Base-by-base conservation (phyloP, 2,888 invertebrate species). In the Callimorpha dominula region DNA sequence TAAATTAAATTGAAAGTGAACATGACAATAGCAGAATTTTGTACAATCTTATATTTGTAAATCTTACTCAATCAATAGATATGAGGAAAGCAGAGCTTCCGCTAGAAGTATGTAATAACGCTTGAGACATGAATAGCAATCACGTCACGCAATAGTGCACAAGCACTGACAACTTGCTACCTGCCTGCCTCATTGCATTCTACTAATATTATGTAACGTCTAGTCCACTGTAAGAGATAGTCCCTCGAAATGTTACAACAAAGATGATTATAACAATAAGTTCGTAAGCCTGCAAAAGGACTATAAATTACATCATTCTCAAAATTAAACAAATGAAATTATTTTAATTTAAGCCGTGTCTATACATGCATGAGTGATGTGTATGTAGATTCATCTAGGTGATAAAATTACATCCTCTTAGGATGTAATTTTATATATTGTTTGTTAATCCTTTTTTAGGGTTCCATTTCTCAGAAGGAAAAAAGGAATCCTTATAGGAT, bases 121-220 rank as follows among this genome's bases (percentile, higher is more conserved):
- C 75, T 78, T 81, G 78, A 79, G 84, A 75, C 81, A 78, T 83
- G 84, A 79, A 82, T 81, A 79, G 81, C 81, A 82, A 81, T 82
- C 78, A 68, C 74, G 75, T 82, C 84, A 83, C 78, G 80, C 80
- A 83, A 78, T 77, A 82, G 73, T 83, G 78, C 82, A 81, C 75
- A 75, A 81, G 75, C 73, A 74, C 74, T 81, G 76, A 76, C 75
- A 73, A 74, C 76, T 76, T 73, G 72, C 75, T 46, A 77, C 43
- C 20, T 31, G 31, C 17, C 50, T 17, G 50, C 70, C 80, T 83
- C 73, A 79, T 83, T 82, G 81, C 81, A 75, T 81, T 74, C 73
- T 74, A 65, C 70, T 67, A 71, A 52, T 73, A 74, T 82, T 82
- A 75, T 66, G 75, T 80, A 81, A 82, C 74, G 64, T 60, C 65